Evolutionary conservation across 2,113 vertebrate species (phyloP).

Genomic region (Actenoides hombroni): DNA sequence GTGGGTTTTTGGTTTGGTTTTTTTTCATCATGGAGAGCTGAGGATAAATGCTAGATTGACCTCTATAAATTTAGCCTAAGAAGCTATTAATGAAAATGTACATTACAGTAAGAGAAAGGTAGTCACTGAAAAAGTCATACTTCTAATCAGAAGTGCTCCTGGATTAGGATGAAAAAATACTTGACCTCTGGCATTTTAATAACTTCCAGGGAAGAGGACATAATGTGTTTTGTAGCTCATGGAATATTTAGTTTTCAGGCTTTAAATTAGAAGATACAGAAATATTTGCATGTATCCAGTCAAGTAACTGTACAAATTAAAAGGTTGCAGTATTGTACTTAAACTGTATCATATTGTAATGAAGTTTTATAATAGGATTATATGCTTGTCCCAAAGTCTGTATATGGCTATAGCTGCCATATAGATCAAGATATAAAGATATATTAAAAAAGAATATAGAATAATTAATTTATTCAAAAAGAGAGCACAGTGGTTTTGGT

Average conservation of each 20-base stretch:
- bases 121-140: not conserved
- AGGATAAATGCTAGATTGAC: not conserved
- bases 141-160: not conserved
- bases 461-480: not conserved
- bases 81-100: not conserved
- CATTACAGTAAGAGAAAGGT: not conserved
- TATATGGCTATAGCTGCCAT: not conserved
- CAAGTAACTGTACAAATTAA: not conserved
- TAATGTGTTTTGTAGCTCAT: not conserved
- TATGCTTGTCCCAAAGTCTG: not conserved
- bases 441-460: not conserved
- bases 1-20: rapidly evolving
- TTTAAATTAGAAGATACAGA: not conserved
- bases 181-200: not conserved
- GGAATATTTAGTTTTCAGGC: not conserved
- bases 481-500: not conserved
- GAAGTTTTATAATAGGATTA: not conserved
- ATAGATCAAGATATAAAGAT: not conserved
- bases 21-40: not conserved
- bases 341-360: not conserved
- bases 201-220: not conserved
- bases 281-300: not conserved
- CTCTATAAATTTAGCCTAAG: not conserved
- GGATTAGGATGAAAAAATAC: not conserved
- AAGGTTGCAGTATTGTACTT: not conserved